Evolutionary conservation across 35 echinoderm and acorn worm species (phyloP), one percentile per base, ranked within the genome.

Genomic region (Apostichopus japonicus): DNA sequence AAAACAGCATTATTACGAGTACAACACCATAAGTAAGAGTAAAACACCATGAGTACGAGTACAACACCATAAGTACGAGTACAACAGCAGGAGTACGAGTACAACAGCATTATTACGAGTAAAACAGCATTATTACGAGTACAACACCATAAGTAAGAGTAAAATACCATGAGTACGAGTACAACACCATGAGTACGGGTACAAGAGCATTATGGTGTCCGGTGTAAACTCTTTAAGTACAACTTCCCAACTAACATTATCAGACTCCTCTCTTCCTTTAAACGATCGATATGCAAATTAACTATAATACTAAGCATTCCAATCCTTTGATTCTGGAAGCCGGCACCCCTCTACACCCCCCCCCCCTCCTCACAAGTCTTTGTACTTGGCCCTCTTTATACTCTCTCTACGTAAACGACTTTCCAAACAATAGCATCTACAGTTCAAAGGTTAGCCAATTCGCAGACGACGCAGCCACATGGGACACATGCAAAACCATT

Each of bases 391-490:
- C 44, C 51, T 24, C 54, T 11, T 51, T 83, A 7, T 83, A 83
- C 54, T 14, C 54, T 54, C 44, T 83, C 19, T 83, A 83, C 54
- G 79, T 83, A 13, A 83, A 83, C 54, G 44, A 83, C 54, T 19
- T 83, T 13, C 79, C 44, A 2, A 6, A 44, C 24, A 8, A 54
- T 56, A 55, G 54, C 2, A 5, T 14, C 17, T 5, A 5, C 11
- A 54, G 54, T 54, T 52, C 11, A 9, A 83, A 53, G 19, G 8
- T 83, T 5, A 54, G 33, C 5, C 79, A 83, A 83, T 83, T 83
- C 17, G 79, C 79, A 1, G 33, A 83, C 15, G 19, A 83, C 19
- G 54, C 54, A 55, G 79, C 79, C 6, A 33, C 54, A 7, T 83
- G 19, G 51, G 6, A 5, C 8, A 83, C 79, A 3, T 13, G 11